Conservation (phyloP, 37 sponge, comb jelly and placozoan species). For the Cladorhizidae sp. region DNA sequence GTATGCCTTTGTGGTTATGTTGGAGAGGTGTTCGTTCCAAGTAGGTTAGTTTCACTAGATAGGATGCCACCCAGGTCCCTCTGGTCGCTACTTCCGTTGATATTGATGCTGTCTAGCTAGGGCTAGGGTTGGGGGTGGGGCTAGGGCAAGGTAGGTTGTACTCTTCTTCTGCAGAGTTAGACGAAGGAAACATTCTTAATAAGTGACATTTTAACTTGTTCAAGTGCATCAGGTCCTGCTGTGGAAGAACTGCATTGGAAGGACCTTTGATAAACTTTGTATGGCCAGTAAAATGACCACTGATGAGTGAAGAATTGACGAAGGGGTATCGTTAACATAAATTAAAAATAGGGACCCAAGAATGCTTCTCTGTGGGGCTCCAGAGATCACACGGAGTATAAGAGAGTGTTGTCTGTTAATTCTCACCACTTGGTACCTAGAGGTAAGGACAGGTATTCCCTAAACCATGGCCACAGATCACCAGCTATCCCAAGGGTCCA, state of each 20-base stretch:
- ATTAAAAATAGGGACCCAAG: constrained; percentile 22
- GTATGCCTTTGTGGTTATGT: no score
- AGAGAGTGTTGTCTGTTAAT: neutral
- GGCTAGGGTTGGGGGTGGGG: no score
- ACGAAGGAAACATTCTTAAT: no score
- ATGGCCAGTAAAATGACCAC: constrained; percentile 21
- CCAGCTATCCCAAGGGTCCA: neutral
- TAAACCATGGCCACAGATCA: no score
- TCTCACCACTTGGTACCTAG: constrained; percentile 8
- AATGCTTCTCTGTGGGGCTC: constrained; percentile 45
- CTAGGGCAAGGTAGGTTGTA: no score
- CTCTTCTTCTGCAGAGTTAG: no score
- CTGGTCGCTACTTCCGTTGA: no score
- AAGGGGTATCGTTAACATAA: neutral
- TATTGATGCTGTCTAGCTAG: no score
- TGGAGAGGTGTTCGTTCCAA: no score
- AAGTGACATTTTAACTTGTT: no score
- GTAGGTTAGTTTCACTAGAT: no score
- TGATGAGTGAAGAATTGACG: neutral
- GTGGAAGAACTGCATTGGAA: neutral
- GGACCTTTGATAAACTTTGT: neutral
- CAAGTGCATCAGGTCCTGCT: neutral
- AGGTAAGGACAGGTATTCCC: constrained; percentile 5
- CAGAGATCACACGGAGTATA: constrained; percentile 21
- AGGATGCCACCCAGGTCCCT: no score